These are phyloP conservation scores for Accipiter virgatus DNA, from an alignment of 2,113 vertebrate species.

Conservation along the genomic window DNA sequence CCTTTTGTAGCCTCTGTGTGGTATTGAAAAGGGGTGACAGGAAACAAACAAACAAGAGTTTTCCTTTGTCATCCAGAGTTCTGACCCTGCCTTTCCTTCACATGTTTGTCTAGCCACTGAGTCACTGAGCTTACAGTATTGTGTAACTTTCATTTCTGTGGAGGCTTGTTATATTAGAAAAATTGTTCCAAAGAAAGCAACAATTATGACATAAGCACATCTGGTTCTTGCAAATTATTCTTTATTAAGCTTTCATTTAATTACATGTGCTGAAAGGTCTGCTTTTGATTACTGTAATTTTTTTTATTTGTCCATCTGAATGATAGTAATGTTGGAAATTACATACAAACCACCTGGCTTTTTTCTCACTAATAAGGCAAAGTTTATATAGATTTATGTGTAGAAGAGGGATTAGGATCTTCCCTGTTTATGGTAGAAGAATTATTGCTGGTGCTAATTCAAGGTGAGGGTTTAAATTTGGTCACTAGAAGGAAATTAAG, in stretches of 20 bases:
- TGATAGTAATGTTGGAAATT: conserved; percentile 79
- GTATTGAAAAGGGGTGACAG: neutral
- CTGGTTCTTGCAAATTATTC: conserved; percentile 84
- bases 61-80: conserved; percentile 25
- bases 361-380: conserved; percentile 65
- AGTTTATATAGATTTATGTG: conserved; percentile 68
- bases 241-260: conserved; percentile 88
- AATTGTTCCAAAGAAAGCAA: conserved; percentile 87
- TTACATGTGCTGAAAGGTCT: conserved; percentile 81
- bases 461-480: conserved; percentile 66
- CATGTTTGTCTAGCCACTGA: conserved; percentile 64
- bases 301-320: conserved; percentile 85
- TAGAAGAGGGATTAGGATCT: conserved; percentile 58
- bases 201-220: conserved; percentile 84
- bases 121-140: conserved; percentile 75
- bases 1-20: neutral
- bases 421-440: conserved; percentile 61
- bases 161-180: conserved; percentile 79
- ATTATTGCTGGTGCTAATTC: conserved; percentile 48
- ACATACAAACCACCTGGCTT: conserved; percentile 77
- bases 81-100: conserved; percentile 30
- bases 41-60: neutral
- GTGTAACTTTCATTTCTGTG: conserved; percentile 83
- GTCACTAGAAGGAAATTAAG: conserved; percentile 46
- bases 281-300: conserved; percentile 81